Evolutionary conservation across 2,113 vertebrate genomes (phyloP), one percentile per base, ranked within the genome.

Genomic region (Pseudorasbora parva): DNA sequence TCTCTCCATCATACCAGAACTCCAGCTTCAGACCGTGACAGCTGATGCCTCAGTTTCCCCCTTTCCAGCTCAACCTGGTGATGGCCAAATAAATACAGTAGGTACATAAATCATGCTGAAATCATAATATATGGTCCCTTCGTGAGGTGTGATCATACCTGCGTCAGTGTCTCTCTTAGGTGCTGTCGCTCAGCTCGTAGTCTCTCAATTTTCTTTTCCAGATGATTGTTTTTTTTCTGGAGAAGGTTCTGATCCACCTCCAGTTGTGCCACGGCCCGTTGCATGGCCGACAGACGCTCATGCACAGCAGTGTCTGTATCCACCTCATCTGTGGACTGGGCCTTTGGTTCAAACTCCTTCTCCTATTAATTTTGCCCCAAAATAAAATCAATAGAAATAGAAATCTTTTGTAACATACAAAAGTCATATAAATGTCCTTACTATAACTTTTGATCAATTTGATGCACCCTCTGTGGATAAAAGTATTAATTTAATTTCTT

Each of bases 251-350:
- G 83, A 0, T 92, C 85, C 62, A 93, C 75, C 64, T 95, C 94
- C 73, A 94, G 90, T 84, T 93, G 87, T 78, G 94, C 94, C 56
- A 94, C 92, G 6, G 92, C 84, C n/a, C 21, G 81, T 85, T 94
- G 93, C 51, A 94, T 89, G 8, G 89, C 80, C 2, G 14, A 2
- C 62, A 94, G 87, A 12, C 93, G 84, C 30, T 85, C 88, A 30
- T 2, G 45, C 27, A 25, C 66, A 21, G 17, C 76, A 6, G n/a
- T 68, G 21, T 77, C 72, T 14, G 21, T 74, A 15, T 59, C 17
- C 47, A 73, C 21, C 33, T 73, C 59, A 81, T 81, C 33, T 17
- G 5, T 8, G 1, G 25, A 37, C 57, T 78, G 76, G 41, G n/a
- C 41, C 14, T 62, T 62, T 8, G 17, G 60, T 54, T 81, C 45